phyloP scores from a whole-genome alignment of 2,113 vertebrate genomes.

The Catagonus wagneri region DNA sequence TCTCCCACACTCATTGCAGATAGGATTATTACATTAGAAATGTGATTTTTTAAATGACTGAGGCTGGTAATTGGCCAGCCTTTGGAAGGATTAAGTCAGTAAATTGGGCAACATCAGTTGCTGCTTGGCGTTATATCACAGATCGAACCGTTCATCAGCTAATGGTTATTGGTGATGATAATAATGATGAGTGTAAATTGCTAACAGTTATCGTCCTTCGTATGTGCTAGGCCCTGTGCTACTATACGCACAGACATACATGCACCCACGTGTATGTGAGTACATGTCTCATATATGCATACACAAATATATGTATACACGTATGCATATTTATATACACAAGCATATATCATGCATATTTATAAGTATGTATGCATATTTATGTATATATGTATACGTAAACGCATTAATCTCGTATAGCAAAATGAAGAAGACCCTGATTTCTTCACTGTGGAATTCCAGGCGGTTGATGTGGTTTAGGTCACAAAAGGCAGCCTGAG shows the following conservation, averaged over 20 bases:
- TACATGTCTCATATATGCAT: too few relatives aligned
- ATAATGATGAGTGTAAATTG: not conserved
- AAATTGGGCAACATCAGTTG: constrained; percentile 79
- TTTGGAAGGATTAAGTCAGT: constrained; percentile 86
- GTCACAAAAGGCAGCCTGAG: constrained; percentile 12
- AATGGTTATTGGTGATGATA: too few relatives aligned
- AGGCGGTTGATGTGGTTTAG: constrained; percentile 44
- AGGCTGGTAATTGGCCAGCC: constrained; percentile 85
- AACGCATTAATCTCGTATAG: not conserved
- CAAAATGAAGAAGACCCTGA: not conserved
- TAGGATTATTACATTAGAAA: constrained; percentile 87
- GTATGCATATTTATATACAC: too few relatives aligned
- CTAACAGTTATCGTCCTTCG: not conserved
- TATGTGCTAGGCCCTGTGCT: not conserved
- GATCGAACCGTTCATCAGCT: constrained; percentile 49
- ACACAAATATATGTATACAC: too few relatives aligned
- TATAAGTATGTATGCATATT: too few relatives aligned
- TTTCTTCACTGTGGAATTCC: constrained; percentile 55
- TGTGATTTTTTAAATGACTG: constrained; percentile 86
- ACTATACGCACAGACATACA: not conserved
- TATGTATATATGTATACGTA: too few relatives aligned
- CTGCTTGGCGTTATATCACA: constrained; percentile 80
- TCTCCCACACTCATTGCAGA: constrained; percentile 82
- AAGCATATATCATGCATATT: too few relatives aligned
- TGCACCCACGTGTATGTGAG: too few relatives aligned